Conservation (phyloP, 2,113 vertebrate genomes). For the Drymodes brunneopygia region DNA sequence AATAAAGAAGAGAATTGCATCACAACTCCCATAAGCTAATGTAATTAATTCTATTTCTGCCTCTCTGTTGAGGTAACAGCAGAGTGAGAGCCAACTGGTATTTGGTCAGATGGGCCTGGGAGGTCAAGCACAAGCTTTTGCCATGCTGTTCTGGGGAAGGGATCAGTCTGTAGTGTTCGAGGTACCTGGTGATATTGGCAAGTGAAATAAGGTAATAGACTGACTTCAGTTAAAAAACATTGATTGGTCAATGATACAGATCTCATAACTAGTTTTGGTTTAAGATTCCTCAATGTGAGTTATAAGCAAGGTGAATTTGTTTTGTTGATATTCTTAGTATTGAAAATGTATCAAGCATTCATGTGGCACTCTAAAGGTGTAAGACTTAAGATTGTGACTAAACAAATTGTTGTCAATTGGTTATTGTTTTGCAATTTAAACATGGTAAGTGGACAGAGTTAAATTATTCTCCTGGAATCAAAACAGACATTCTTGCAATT, state of each 20-base stretch:
- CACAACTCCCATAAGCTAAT: slow-evolving; percentile 8
- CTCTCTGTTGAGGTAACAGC: slow-evolving; percentile 21
- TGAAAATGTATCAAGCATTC: background rate
- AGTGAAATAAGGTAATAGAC: background rate
- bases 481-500: background rate
- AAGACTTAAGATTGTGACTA: background rate
- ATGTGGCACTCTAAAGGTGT: background rate
- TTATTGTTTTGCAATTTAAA: background rate
- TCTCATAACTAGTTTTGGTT: background rate
- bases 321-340: background rate
- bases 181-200: background rate
- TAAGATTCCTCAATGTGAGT: background rate
- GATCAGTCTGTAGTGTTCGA: background rate
- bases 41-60: slow-evolving; percentile 55
- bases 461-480: background rate
- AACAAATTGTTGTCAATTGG: background rate
- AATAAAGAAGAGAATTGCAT: background rate
- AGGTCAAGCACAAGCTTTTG: slow-evolving; percentile 15
- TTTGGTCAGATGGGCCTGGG: slow-evolving; percentile 1
- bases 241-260: background rate
- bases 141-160: background rate
- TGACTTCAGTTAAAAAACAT: background rate
- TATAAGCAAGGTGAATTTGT: background rate
- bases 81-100: background rate
- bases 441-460: background rate